These are phyloP conservation scores for Cardiocondyla obscurior DNA, from an alignment of 1,140 invertebrate genomes.

Conservation along the genomic window DNA sequence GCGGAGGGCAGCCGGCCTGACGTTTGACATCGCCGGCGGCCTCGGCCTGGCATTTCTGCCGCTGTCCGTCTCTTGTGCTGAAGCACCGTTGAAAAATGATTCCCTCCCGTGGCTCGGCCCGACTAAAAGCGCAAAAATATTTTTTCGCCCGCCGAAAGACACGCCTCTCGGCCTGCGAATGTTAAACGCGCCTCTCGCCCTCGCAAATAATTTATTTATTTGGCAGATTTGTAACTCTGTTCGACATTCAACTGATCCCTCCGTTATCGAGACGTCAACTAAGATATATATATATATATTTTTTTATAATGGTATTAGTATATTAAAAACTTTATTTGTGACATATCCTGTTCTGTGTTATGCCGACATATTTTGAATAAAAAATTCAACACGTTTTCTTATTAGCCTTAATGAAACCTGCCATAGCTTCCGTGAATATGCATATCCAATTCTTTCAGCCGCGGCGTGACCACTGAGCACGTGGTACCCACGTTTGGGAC, in stretches of 20 bases:
- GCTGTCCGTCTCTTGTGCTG: constrained; percentile 61
- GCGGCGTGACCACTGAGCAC: constrained; percentile 15
- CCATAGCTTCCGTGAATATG: constrained; percentile 3
- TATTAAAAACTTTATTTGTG: not conserved
- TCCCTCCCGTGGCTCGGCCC: constrained; percentile 71
- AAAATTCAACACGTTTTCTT: not conserved
- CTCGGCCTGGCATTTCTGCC: constrained; percentile 63
- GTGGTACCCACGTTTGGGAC: not conserved
- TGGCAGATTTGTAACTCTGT: not conserved
- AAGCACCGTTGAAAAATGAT: constrained; percentile 82
- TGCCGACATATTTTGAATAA: not conserved
- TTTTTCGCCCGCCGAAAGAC: constrained; percentile 71
- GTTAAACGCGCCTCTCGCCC: constrained; percentile 34
- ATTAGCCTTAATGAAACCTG: constrained; percentile 2
- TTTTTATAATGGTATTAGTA: too few species aligned
- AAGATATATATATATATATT: too few species aligned
- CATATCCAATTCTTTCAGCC: constrained; percentile 17
- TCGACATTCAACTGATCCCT: not conserved
- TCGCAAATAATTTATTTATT: not conserved
- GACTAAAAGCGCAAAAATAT: constrained; percentile 76
- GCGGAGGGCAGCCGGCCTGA: constrained; percentile 70
- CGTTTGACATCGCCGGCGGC: constrained; percentile 79
- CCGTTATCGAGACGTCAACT: not conserved
- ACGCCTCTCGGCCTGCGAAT: constrained; percentile 46
- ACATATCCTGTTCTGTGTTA: not conserved